Conservation (phyloP, 1,140 invertebrate species). For the Halyomorpha halys region DNA sequence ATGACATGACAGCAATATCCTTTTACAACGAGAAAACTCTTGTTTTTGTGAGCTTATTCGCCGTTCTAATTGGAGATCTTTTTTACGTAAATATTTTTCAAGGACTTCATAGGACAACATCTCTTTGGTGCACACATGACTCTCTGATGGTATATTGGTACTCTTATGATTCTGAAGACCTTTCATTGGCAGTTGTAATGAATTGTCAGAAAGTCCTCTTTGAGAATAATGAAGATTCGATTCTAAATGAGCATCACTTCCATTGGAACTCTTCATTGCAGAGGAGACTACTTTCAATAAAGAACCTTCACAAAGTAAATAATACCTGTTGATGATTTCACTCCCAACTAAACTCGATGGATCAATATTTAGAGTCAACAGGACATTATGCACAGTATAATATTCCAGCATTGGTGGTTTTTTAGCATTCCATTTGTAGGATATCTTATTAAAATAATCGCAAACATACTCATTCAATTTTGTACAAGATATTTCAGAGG, state of each 20-base stretch:
- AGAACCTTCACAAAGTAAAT: not conserved
- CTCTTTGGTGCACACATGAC: no score
- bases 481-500: slow-evolving; percentile 1
- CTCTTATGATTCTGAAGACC: no score
- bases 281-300: not conserved
- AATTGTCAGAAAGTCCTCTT: no score
- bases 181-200: no score
- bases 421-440: not conserved
- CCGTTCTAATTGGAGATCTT: not conserved
- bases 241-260: no score
- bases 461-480: slow-evolving; percentile 2
- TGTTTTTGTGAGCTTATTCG: not conserved
- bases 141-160: no score
- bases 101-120: no score
- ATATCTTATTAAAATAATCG: slow-evolving; percentile 6
- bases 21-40: not conserved
- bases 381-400: not conserved
- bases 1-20: not conserved
- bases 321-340: slow-evolving; percentile 5
- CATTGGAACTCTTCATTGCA: no score
- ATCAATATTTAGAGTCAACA: not conserved
- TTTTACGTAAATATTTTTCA: no score
- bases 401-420: slow-evolving; percentile 2
- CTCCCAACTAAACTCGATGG: not conserved
- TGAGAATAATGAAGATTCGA: no score